Percentiles rank a stretch among this genome's conserved stretches.
Conservation (phyloP, 2,113 vertebrate genomes). For the Cryptomyrus ogoouensis region DNA sequence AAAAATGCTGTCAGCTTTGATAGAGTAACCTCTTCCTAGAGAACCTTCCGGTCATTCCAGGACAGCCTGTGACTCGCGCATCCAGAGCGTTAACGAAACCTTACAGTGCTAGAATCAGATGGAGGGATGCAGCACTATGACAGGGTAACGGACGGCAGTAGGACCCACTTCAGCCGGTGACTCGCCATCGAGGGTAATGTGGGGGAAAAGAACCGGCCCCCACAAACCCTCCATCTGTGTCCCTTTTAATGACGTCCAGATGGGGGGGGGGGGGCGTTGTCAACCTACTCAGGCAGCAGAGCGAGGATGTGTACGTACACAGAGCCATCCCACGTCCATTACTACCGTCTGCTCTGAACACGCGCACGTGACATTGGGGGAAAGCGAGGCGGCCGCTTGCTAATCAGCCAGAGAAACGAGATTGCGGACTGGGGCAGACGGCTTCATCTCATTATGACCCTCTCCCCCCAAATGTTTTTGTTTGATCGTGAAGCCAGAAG, state of each 20-base stretch:
- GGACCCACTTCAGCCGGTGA: not conserved
- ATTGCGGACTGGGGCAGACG: not conserved
- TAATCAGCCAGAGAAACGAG: not conserved
- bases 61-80: not conserved
- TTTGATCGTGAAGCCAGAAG: not conserved
- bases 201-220: not conserved
- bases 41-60: not conserved
- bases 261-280: not conserved
- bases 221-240: not conserved
- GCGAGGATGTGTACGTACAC: not conserved
- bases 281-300: not conserved
- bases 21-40: not conserved
- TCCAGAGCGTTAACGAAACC: not conserved
- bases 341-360: not conserved
- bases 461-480: not conserved
- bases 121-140: not conserved
- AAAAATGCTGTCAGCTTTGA: not conserved
- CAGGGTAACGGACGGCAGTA: not conserved
- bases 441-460: not conserved
- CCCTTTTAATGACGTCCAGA: not conserved
- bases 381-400: not conserved
- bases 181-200: not conserved
- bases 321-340: not conserved
- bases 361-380: not conserved
- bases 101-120: not conserved